Evolutionary conservation across 2,888 invertebrate species (phyloP).

Genomic region (Danaus chrysippus): DNA sequence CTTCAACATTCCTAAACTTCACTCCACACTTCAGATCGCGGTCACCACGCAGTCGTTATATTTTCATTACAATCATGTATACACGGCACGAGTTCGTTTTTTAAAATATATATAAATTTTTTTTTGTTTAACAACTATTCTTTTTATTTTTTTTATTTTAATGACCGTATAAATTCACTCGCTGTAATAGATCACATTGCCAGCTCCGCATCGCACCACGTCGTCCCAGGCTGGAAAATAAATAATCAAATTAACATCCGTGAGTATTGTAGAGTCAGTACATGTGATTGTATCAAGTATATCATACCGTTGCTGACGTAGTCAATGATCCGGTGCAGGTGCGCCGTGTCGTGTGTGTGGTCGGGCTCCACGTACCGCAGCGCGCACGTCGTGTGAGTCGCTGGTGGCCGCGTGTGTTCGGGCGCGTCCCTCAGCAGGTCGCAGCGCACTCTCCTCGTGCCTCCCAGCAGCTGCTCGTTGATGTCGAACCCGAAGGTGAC

Average conservation of each 20-base stretch:
- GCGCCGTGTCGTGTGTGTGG: slow-evolving; percentile 43
- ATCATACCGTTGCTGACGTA: slow-evolving; percentile 58
- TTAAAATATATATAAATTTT: neutral
- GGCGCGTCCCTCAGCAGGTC: slow-evolving; percentile 35
- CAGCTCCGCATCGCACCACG: slow-evolving; percentile 75
- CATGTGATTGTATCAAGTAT: too few species aligned
- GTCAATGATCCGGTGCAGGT: slow-evolving; percentile 57
- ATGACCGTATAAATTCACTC: slow-evolving; percentile 46
- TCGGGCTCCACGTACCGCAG: slow-evolving; percentile 44
- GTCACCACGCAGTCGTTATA: neutral
- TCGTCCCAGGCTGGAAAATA: slow-evolving; percentile 85
- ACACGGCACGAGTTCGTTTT: slow-evolving; percentile 5
- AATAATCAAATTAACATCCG: neutral
- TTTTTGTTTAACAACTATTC: slow-evolving; percentile 1
- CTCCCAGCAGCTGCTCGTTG: slow-evolving; percentile 84
- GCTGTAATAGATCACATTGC: slow-evolving; percentile 71
- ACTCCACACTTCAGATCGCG: slow-evolving; percentile 1
- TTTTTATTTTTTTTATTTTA: neutral
- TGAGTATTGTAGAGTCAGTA: too few species aligned
- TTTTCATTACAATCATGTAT: neutral
- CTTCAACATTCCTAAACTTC: neutral
- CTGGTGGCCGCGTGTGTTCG: slow-evolving; percentile 40
- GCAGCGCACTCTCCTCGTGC: slow-evolving; percentile 38
- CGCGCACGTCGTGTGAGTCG: slow-evolving; percentile 37
- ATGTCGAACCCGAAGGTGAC: slow-evolving; percentile 90